Evolutionary conservation across 1,140 invertebrate genomes (phyloP).

Genomic region (Wasmannia auropunctata): DNA sequence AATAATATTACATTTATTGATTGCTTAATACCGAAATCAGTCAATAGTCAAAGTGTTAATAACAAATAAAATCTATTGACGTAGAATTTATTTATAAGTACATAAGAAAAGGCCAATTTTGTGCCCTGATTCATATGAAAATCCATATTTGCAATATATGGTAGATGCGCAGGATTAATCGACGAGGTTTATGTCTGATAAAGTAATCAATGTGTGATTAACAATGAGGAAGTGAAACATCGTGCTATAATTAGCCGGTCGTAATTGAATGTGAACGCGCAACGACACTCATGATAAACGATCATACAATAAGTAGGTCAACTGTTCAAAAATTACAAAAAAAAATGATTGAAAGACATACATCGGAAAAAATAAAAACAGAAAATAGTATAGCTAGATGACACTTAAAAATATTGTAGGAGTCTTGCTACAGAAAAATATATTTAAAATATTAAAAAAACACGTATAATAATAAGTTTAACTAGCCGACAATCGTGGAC

Average conservation of each 20-base stretch:
- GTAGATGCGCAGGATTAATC: background rate
- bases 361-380: no score
- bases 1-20: background rate
- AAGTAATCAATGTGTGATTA: background rate
- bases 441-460: no score
- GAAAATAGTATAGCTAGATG: background rate
- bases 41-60: background rate
- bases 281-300: slow-evolving; percentile 72
- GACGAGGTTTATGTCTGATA: background rate
- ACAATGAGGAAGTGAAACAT: background rate
- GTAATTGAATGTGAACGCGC: background rate
- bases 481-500: background rate
- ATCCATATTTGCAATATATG: background rate
- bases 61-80: background rate
- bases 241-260: background rate
- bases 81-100: background rate
- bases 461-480: background rate
- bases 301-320: slow-evolving; percentile 62
- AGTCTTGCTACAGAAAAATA: background rate
- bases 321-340: background rate
- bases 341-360: background rate
- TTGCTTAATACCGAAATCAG: background rate
- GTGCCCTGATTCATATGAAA: background rate
- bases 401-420: no score
- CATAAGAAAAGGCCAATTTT: background rate